phyloP scores from a whole-genome alignment of 2,888 invertebrate species.

The Ariolimax columbianus region DNA sequence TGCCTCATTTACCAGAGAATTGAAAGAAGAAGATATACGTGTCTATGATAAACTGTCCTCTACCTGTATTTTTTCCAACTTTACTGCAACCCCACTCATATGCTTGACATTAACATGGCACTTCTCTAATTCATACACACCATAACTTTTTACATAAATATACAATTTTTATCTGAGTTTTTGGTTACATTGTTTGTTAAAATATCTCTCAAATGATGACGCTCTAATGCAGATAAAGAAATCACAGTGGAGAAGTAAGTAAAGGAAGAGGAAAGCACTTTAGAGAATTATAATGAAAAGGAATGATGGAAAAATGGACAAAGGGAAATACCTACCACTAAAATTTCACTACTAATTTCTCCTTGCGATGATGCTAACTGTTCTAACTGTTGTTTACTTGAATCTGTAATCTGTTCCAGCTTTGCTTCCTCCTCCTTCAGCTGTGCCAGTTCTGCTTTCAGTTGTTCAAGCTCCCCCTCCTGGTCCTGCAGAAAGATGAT shows the following conservation, averaged over 20 bases:
- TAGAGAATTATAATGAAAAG: background rate
- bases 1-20: no score
- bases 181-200: no score
- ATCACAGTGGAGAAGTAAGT: background rate
- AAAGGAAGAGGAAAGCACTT: background rate
- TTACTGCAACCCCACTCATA: no score
- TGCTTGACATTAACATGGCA: no score
- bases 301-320: background rate
- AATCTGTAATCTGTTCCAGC: slow-evolving; percentile 86
- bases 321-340: slow-evolving; percentile 83
- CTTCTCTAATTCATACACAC: no score
- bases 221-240: no score
- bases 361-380: slow-evolving; percentile 85
- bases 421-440: slow-evolving; percentile 88
- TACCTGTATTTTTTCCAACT: no score
- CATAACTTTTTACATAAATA: no score
- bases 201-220: no score
- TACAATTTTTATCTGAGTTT: no score
- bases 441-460: slow-evolving; percentile 88
- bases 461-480: slow-evolving; percentile 89
- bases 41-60: no score
- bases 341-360: slow-evolving; percentile 89
- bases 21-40: no score
- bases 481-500: slow-evolving; percentile 82
- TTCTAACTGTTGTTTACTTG: slow-evolving; percentile 85